A percentile compares a stretch with the other conserved stretches of the same genome.
These are phyloP conservation scores for Achlya flavicornis DNA, from an alignment of 2,888 invertebrate species.

Conservation along the genomic window DNA sequence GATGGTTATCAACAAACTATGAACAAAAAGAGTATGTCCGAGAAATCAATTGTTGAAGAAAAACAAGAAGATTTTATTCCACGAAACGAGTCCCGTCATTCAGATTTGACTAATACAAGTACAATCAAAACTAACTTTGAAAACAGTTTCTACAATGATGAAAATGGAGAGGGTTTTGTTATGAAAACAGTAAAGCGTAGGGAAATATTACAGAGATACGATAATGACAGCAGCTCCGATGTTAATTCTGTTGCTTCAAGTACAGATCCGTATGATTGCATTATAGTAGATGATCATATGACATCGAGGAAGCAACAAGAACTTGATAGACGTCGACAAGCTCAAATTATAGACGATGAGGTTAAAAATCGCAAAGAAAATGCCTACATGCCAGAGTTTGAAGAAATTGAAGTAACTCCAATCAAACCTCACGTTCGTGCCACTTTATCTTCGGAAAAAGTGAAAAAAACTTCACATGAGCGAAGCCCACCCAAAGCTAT, in stretches of 20 bases:
- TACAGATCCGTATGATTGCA: slow-evolving; percentile 91
- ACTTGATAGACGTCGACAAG: slow-evolving; percentile 73
- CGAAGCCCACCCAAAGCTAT: slow-evolving; percentile 72
- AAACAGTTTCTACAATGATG: slow-evolving; percentile 87
- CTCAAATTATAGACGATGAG: slow-evolving; percentile 66
- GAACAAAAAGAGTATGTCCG: slow-evolving; percentile 75
- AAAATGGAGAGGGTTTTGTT: slow-evolving; percentile 86
- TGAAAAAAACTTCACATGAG: slow-evolving; percentile 70
- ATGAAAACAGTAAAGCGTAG: slow-evolving; percentile 89
- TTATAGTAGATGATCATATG: slow-evolving; percentile 92
- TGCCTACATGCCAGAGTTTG: slow-evolving; percentile 78
- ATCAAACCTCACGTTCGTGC: slow-evolving; percentile 78
- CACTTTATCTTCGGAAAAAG: slow-evolving; percentile 71
- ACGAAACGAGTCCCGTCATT: slow-evolving; percentile 77
- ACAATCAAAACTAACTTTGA: slow-evolving; percentile 84
- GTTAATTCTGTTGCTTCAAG: slow-evolving; percentile 86
- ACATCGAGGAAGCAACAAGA: slow-evolving; percentile 81
- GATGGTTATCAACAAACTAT: slow-evolving; percentile 62
- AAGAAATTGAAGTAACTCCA: slow-evolving; percentile 79
- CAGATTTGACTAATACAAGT: slow-evolving; percentile 77
- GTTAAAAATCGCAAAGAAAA: slow-evolving; percentile 75
- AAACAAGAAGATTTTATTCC: slow-evolving; percentile 70
- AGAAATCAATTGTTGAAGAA: slow-evolving; percentile 74
- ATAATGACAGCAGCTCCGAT: slow-evolving; percentile 86
- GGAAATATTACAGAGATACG: slow-evolving; percentile 89